Conservation (phyloP, 2,888 invertebrate genomes). For the Phytoseiulus persimilis region DNA sequence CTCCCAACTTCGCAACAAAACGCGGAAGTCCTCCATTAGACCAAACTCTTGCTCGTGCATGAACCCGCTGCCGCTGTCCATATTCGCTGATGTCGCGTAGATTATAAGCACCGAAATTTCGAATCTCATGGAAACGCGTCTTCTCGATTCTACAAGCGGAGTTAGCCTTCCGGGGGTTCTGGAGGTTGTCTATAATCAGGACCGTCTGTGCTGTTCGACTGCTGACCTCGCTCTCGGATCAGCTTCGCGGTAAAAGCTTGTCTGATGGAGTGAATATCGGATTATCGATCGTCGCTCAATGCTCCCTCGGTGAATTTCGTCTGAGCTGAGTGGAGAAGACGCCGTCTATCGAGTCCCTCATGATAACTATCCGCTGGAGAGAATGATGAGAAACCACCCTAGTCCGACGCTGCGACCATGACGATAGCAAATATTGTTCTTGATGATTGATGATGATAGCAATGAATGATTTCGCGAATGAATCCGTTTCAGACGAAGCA, state of each 20-base stretch:
- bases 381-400: no score
- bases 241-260: not conserved
- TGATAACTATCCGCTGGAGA: no score
- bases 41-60: no score
- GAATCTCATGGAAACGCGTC: not conserved
- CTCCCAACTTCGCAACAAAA: no score
- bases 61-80: no score
- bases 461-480: no score
- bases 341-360: not conserved
- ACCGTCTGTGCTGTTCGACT: not conserved
- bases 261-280: not conserved
- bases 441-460: no score
- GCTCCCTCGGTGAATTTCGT: not conserved
- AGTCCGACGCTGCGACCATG: no score
- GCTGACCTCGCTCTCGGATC: not conserved
- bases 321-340: not conserved
- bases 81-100: no score
- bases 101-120: no score
- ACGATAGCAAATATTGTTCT: no score
- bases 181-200: not conserved
- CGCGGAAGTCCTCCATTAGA: no score
- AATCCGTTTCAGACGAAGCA: not conserved
- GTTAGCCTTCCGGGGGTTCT: not conserved
- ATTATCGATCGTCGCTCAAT: not conserved
- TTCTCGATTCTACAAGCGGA: not conserved